These are phyloP conservation scores for Meghimatium bilineatum DNA, from an alignment of 2,888 invertebrate species.

Conservation along the genomic window DNA sequence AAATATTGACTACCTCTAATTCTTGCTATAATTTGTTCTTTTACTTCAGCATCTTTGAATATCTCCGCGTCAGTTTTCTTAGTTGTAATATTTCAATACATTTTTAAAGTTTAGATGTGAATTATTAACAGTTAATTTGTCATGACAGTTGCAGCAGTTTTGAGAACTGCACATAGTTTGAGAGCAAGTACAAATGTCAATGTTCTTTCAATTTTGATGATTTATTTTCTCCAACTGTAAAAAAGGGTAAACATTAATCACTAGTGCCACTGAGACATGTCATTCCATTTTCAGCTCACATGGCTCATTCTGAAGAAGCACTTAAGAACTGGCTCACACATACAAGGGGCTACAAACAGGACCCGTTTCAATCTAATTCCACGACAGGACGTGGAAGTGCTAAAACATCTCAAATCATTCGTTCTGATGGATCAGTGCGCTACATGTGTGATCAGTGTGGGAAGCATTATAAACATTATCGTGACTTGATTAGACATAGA, in stretches of 20 bases:
- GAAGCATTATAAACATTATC: constrained; percentile 35
- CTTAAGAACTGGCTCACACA: background rate
- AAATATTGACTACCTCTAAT: too few relatives aligned
- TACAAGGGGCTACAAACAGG: constrained; percentile 15
- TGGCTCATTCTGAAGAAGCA: constrained; percentile 16
- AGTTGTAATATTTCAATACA: too few relatives aligned
- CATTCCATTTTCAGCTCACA: constrained; percentile 36
- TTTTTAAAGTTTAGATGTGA: too few relatives aligned
- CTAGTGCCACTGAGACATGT: constrained; percentile 31
- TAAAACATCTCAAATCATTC: constrained; percentile 21
- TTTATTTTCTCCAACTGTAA: background rate
- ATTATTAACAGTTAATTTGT: too few relatives aligned
- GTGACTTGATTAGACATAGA: constrained; percentile 30
- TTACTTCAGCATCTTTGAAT: too few relatives aligned
- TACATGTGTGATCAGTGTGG: constrained; percentile 37
- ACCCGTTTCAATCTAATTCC: background rate
- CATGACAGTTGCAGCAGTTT: too few relatives aligned
- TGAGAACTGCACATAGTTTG: too few relatives aligned
- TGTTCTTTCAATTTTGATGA: background rate
- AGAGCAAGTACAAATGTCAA: too few relatives aligned
- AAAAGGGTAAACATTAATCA: background rate
- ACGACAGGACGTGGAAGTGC: constrained; percentile 11
- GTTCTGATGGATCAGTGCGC: constrained; percentile 31
- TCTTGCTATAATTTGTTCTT: too few relatives aligned
- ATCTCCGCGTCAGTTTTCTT: too few relatives aligned